These are phyloP conservation scores for Synanceia verrucosa DNA, from an alignment of 2,797 vertebrate species.

Conservation along the genomic window DNA sequence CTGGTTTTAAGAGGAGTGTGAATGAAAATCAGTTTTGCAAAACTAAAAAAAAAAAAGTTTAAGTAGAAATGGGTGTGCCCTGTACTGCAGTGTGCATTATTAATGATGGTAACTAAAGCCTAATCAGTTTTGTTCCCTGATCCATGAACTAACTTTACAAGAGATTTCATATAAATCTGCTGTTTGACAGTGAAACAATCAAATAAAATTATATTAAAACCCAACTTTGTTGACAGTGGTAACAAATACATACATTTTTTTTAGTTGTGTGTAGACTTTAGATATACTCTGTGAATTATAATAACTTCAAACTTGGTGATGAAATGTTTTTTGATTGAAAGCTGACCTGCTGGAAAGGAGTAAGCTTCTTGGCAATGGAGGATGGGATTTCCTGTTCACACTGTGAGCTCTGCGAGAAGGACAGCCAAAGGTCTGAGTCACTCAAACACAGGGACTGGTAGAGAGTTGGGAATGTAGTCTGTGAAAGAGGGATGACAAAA, in stretches of 20 bases:
- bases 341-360: slow-evolving; percentile 94
- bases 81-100: background rate
- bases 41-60: background rate
- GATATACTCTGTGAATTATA: slow-evolving; percentile 1
- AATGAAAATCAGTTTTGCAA: background rate
- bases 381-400: slow-evolving; percentile 95
- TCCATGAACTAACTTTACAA: background rate
- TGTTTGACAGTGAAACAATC: background rate
- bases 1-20: background rate
- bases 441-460: slow-evolving; percentile 90
- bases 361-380: slow-evolving; percentile 87
- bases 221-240: background rate
- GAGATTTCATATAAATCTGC: background rate
- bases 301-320: slow-evolving; percentile 14
- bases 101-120: background rate
- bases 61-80: background rate
- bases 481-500: slow-evolving; percentile 31
- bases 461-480: slow-evolving; percentile 89
- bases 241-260: background rate
- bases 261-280: background rate
- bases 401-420: slow-evolving; percentile 89
- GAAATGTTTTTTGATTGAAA: slow-evolving; percentile 41
- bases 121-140: background rate
- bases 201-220: background rate
- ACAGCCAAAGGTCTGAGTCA: slow-evolving; percentile 89